Conservation (phyloP, 2,797 vertebrate genomes). For the Atherinosoma microstoma region DNA sequence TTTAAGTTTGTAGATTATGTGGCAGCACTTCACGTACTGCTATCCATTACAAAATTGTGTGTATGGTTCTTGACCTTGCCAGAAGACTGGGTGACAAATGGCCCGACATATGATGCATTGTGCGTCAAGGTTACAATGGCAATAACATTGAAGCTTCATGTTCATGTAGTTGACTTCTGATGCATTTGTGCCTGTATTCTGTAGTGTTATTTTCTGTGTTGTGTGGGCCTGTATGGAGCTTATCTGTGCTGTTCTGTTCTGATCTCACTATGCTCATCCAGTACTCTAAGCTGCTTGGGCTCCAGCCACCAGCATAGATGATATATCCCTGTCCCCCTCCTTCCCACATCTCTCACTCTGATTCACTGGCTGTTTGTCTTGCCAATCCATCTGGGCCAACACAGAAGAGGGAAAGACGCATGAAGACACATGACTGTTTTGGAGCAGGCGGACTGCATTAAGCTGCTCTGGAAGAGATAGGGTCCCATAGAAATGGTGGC, state of each 20-base stretch:
- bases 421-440: constrained; percentile 76
- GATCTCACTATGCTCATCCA: constrained; percentile 79
- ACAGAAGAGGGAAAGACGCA: constrained; percentile 67
- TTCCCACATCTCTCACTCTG: constrained; percentile 79
- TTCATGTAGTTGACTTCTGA: constrained; percentile 33
- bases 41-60: constrained; percentile 61
- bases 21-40: constrained; percentile 33
- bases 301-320: constrained; percentile 79
- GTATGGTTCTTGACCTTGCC: constrained; percentile 73
- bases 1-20: constrained; percentile 36
- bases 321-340: constrained; percentile 76
- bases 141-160: constrained; percentile 22
- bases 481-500: constrained; percentile 60
- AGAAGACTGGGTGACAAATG: constrained; percentile 57
- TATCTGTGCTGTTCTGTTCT: constrained; percentile 76
- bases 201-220: constrained; percentile 67
- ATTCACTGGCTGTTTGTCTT: constrained; percentile 81
- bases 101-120: constrained; percentile 51
- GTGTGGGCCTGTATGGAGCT: constrained; percentile 71
- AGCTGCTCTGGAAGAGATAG: constrained; percentile 64
- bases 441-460: constrained; percentile 63
- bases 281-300: constrained; percentile 77
- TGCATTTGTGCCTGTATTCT: constrained; percentile 48
- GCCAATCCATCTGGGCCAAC: constrained; percentile 78
- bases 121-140: constrained; percentile 60